phyloP scores from a whole-genome alignment of 2,888 invertebrate genomes.

The Hetaerina titia region DNA sequence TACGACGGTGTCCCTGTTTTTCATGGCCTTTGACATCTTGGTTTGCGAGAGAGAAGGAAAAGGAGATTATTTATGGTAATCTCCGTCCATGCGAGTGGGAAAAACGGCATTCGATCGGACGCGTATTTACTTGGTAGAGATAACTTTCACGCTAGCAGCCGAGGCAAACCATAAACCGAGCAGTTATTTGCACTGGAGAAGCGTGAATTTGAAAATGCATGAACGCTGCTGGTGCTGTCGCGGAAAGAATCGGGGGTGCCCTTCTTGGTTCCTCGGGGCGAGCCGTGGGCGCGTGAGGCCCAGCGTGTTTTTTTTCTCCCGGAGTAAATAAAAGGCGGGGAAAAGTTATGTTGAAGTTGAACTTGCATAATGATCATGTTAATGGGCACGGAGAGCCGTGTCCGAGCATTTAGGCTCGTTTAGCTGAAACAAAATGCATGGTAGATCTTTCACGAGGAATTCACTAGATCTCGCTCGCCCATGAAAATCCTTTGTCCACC shows the following conservation, averaged over 20 bases:
- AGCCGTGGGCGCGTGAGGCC: neutral
- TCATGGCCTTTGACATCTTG: no score
- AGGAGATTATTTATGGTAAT: no score
- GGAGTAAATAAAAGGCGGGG: neutral
- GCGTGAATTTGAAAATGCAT: neutral
- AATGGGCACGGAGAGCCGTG: neutral
- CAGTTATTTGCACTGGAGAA: neutral
- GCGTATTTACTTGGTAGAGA: no score
- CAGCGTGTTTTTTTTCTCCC: neutral
- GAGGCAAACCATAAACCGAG: neutral
- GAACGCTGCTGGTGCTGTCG: neutral
- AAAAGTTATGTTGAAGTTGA: neutral
- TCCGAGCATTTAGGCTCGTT: neutral
- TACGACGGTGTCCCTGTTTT: no score
- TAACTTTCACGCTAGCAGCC: no score
- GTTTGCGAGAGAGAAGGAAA: no score
- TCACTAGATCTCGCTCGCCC: neutral
- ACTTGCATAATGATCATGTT: neutral
- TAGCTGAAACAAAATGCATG: neutral
- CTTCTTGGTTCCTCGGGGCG: neutral
- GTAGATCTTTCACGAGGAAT: neutral
- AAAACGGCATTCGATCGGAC: no score
- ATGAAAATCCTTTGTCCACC: neutral
- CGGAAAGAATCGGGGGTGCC: neutral
- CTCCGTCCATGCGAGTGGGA: no score